Base-by-base conservation (phyloP, 2,113 vertebrate species). In the Elephantulus edwardii region DNA sequence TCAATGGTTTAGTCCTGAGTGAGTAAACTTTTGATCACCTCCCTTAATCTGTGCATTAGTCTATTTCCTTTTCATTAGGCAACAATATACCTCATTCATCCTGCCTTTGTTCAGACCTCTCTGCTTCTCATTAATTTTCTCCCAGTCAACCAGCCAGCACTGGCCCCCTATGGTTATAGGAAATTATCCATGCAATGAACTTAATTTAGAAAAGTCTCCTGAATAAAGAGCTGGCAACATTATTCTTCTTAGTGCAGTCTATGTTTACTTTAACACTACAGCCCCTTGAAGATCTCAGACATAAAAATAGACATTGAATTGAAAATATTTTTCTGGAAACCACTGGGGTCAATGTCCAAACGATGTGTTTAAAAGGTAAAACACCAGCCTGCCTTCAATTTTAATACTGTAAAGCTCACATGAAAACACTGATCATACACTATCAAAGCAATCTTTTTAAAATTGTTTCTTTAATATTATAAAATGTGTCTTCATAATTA, bases 121-220 rank as follows among this genome's bases (percentile, higher is more conserved):
- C 66, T 86, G 54, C 86, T 86, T 90, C 86, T 71, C 75, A 52
- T 90, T 82, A 84, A 87, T 83, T 88, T 71, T 95, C 95, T 91
- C 70, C 58, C 30, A 58, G 68, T 90, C 93, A 88, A 2, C 48
- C 44, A 76, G 50, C 60, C 35, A 40, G 1, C 90, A 48, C 64
- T 62, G 56, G 84, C 92, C 68, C 75, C 75, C 50, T n/a, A 1
- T 50, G 87, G 82, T 83, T 95, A 92, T 42, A 83, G 79, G 89
- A 96, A 94, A 95, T 95, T 93, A 95, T 83, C 82, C 64, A 86
- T 80, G 52, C 84, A 91, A 87, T 83, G 84, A 82, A 71, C 85
- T 89, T 92, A 68, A 92, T 94, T 92, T 90, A 94, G 91, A 78
- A 91, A 93, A 88, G n/a, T 80, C 88, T 83, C 35, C 68, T 94